A percentile compares a stretch with the other conserved stretches of the same genome.
Evolutionary conservation across 2,888 invertebrate genomes (phyloP).

Genomic region (Sycophila texana): DNA sequence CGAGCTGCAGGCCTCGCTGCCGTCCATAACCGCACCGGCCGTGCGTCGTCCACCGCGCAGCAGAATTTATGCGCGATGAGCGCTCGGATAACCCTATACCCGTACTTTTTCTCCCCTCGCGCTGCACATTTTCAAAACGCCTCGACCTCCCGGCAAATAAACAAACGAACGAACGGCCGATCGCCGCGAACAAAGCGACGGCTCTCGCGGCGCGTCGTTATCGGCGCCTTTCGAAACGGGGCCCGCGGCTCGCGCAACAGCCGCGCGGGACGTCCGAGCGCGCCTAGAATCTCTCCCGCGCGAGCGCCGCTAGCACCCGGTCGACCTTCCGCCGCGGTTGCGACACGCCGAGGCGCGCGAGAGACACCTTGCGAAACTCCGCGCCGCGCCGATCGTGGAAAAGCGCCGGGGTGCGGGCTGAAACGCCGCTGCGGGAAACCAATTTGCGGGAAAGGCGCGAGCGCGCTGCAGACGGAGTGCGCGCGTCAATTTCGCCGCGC

Average conservation of each 20-base stretch:
- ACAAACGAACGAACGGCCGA: no score
- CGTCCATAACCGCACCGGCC: not conserved
- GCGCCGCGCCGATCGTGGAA: not conserved
- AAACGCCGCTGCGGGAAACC: no score
- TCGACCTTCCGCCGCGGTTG: slow-evolving; percentile 71
- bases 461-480: no score
- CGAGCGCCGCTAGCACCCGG: slow-evolving; percentile 58
- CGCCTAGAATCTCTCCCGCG: not conserved
- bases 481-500: no score
- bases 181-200: no score
- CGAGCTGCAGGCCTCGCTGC: not conserved
- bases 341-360: no score
- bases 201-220: no score
- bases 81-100: slow-evolving; percentile 23
- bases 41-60: slow-evolving; percentile 12
- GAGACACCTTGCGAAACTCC: slow-evolving; percentile 69
- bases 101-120: not conserved
- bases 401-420: not conserved
- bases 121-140: not conserved
- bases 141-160: no score
- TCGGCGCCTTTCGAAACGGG: no score
- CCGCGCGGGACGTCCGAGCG: no score
- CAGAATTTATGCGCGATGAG: slow-evolving; percentile 17
- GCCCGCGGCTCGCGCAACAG: no score
- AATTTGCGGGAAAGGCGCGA: no score